phyloP scores from a whole-genome alignment of 1,140 invertebrate species.

The Dendrolimus kikuchii region DNA sequence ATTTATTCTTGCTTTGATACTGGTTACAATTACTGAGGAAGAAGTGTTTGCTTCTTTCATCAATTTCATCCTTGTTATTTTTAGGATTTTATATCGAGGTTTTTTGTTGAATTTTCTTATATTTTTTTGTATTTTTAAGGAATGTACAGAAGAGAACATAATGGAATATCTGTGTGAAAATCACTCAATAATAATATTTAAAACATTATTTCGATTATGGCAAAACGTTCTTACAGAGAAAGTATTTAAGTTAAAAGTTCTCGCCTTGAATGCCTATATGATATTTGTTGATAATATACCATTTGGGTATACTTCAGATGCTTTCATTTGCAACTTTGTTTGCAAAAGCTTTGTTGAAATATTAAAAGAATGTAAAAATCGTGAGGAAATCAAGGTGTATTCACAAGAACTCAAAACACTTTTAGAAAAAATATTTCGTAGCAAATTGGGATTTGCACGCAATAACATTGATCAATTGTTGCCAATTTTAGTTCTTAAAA shows the following conservation, averaged over 20 bases:
- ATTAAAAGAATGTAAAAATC: constrained; percentile 31
- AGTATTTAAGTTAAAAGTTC: constrained; percentile 37
- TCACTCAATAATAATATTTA: constrained; percentile 48
- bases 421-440: constrained; percentile 30
- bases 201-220: constrained; percentile 54
- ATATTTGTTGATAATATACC: constrained; percentile 45
- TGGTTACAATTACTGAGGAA: too few species aligned
- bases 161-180: constrained; percentile 52
- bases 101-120: not conserved
- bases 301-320: constrained; percentile 35
- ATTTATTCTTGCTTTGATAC: too few species aligned
- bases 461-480: constrained; percentile 32
- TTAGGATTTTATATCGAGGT: too few species aligned
- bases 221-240: constrained; percentile 36
- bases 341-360: constrained; percentile 37
- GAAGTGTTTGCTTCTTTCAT: too few species aligned
- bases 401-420: constrained; percentile 31
- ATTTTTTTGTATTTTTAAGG: constrained; percentile 34
- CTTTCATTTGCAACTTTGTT: constrained; percentile 48
- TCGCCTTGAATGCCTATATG: constrained; percentile 42
- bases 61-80: too few species aligned
- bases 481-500: constrained; percentile 38
- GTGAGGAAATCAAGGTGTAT: constrained; percentile 29
- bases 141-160: constrained; percentile 41
- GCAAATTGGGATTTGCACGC: constrained; percentile 25